Evolutionary conservation across 2,888 invertebrate species (phyloP), one percentile per base, ranked within the genome.

Genomic region (Eupithecia centaureata): DNA sequence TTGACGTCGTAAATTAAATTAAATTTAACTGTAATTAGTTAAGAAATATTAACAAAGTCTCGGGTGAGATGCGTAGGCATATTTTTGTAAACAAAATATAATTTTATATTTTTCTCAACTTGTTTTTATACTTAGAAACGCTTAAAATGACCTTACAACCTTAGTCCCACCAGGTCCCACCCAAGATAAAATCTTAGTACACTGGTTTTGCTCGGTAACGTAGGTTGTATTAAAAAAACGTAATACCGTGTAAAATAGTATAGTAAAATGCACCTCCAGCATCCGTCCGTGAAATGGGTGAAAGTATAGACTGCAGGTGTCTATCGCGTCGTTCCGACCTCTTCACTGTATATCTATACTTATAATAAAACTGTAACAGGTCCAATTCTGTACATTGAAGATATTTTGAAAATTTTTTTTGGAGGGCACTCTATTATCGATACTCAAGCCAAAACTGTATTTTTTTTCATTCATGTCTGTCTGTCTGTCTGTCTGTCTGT

Each of bases 251-350:
- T 33, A 62, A 61, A 58, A 27, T 47, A 65, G 64, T 65, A 65
- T 67, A 73, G 64, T 42, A 63, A 59, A 47, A 58, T 27, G 18
- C 35, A 67, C 42, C 57, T 51, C 65, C 67, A 18, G 67, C 74
- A 67, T 72, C 71, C 63, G 38, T 72, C 71, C 63, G 38, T 65
- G 42, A 63, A 67, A 66, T 67, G 42, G 65, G 73, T 61, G 74
- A 75, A 75, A 75, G 74, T 75, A 62, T 42, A 56, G 59, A 51
- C 58, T 27, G 42, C n/a, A 32, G 56, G 57, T 57, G 38, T 51
- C 54, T 54, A 13, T 12, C 25, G 54, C 25, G 54, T 15, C 57
- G 33, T 22, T 47, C 32, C 7, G 32, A 18, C 10, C 32, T 56
- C 56, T 54, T 54, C 1, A 54, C 54, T 27, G 27, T n/a, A n/a